These are phyloP conservation scores for Porites lutea DNA, from an alignment of 64 coral and sea anemone genomes.

Conservation along the genomic window DNA sequence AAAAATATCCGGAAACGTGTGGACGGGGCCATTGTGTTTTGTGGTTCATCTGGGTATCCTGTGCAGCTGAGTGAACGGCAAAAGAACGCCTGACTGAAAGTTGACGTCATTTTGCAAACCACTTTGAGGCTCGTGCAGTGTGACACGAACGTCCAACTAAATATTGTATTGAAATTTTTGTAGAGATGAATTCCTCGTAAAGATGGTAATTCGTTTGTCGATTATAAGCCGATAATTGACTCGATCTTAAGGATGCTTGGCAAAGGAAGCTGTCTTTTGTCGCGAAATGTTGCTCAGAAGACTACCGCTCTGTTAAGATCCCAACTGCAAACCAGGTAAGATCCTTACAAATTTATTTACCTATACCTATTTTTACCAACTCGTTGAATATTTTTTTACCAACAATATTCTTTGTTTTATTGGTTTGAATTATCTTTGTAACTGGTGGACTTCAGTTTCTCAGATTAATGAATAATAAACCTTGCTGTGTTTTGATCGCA, in stretches of 20 bases:
- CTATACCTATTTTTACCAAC: too few relatives aligned
- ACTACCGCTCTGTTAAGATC: not conserved
- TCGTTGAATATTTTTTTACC: too few relatives aligned
- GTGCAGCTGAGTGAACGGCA: not conserved
- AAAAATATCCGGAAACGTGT: too few relatives aligned
- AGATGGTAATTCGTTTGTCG: not conserved
- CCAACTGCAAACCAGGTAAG: not conserved
- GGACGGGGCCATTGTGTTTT: too few relatives aligned
- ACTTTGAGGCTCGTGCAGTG: not conserved
- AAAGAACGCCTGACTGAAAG: not conserved
- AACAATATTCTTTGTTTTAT: too few relatives aligned
- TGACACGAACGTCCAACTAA: not conserved
- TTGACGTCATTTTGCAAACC: not conserved
- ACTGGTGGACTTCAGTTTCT: too few relatives aligned
- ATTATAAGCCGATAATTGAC: not conserved
- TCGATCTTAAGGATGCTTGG: not conserved
- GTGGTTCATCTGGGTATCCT: not conserved
- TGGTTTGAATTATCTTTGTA: too few relatives aligned
- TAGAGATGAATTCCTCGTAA: not conserved
- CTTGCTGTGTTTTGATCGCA: too few relatives aligned
- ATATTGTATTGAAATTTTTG: not conserved
- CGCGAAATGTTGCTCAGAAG: not conserved
- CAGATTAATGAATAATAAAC: too few relatives aligned
- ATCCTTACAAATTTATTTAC: too few relatives aligned
- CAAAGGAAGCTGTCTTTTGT: not conserved